phyloP scores from a whole-genome alignment of 2,113 vertebrate species.

The Cynocephalus volans region DNA sequence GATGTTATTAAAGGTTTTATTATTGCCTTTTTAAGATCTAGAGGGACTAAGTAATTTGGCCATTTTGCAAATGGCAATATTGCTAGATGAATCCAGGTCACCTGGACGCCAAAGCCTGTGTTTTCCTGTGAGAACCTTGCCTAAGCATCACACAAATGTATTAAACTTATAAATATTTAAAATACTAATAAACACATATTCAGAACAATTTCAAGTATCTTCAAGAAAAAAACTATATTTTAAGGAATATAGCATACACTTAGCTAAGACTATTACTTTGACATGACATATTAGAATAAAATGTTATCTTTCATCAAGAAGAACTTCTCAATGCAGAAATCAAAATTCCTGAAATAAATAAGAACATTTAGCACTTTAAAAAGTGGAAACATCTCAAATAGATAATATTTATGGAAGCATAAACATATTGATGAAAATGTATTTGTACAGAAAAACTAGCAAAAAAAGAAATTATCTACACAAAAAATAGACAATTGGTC shows the following conservation, averaged over 20 bases:
- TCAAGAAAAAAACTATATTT: neutral
- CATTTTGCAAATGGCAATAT: neutral
- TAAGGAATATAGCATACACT: neutral
- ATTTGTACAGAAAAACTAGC: neutral
- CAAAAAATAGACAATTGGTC: neutral
- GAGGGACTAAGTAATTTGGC: neutral
- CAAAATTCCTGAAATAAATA: too few species aligned
- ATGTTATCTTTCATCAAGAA: too few species aligned
- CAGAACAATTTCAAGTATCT: constrained; percentile 27
- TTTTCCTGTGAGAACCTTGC: neutral
- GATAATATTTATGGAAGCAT: neutral
- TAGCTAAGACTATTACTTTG: too few species aligned
- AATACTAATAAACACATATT: neutral
- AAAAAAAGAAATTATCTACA: neutral
- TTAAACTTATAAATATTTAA: neutral
- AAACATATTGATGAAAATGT: neutral
- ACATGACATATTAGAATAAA: too few species aligned
- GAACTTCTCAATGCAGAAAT: too few species aligned
- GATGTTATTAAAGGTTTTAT: neutral
- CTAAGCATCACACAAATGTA: neutral
- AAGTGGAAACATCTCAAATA: neutral
- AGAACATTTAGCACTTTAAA: neutral
- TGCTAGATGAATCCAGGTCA: neutral
- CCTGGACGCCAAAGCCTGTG: neutral
- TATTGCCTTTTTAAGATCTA: neutral